Conservation (phyloP, 2,888 invertebrate genomes). For the Anarsia innoxiella region DNA sequence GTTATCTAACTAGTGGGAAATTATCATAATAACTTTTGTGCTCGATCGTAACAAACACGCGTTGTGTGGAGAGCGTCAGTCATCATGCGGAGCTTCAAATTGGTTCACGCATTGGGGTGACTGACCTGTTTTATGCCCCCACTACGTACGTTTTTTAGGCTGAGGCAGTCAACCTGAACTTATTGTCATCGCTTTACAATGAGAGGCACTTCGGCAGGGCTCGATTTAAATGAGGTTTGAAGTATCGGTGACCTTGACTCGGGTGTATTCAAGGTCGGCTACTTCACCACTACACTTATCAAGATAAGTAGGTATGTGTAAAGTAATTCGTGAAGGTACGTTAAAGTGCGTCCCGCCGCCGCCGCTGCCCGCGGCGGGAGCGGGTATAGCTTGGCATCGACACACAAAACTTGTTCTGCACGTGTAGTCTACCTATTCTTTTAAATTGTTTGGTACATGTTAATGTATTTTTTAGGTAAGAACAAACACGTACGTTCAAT, state of each 20-base stretch:
- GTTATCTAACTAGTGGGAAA: slow-evolving; percentile 15
- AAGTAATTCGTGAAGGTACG: too few relatives aligned
- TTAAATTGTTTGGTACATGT: too few relatives aligned
- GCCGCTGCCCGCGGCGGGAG: too few relatives aligned
- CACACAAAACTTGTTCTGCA: too few relatives aligned
- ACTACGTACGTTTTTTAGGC: slow-evolving; percentile 38
- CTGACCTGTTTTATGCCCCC: slow-evolving; percentile 51
- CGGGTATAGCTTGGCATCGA: too few relatives aligned
- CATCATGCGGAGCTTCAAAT: slow-evolving; percentile 46
- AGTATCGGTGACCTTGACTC: slow-evolving; percentile 55
- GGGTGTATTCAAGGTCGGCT: slow-evolving; percentile 50
- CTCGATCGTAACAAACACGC: slow-evolving; percentile 22
- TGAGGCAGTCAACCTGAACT: slow-evolving; percentile 53
- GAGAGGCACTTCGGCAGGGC: slow-evolving; percentile 42
- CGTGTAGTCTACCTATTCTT: too few relatives aligned
- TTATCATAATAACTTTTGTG: slow-evolving; percentile 26
- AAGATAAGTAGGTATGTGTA: slow-evolving; percentile 13
- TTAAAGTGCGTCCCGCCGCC: too few relatives aligned
- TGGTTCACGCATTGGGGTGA: slow-evolving; percentile 56
- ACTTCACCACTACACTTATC: slow-evolving; percentile 22
- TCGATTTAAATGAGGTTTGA: slow-evolving; percentile 36
- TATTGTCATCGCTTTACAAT: slow-evolving; percentile 54
- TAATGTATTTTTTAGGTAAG: too few relatives aligned
- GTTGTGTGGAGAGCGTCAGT: slow-evolving; percentile 27
- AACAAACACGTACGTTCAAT: too few relatives aligned